Base-by-base conservation (phyloP, 2,797 vertebrate genomes). In the Lagocephalus sceleratus region DNA sequence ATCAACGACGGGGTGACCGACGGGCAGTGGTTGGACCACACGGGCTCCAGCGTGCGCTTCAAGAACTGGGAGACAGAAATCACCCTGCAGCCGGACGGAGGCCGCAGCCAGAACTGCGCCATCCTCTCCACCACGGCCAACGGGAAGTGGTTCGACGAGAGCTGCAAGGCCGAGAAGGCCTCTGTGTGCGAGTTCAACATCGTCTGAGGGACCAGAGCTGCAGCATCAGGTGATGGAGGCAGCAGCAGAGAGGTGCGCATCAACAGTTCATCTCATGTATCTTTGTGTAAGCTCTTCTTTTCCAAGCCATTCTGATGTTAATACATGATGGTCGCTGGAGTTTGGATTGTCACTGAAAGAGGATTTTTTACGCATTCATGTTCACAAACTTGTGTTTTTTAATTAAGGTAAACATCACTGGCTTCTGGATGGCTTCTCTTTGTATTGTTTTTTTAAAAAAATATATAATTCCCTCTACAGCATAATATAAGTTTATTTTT, bases 41-140 rank as follows among this genome's bases (percentile, higher is more conserved):
- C 90, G 0, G 93, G 94, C 0, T 68, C 72, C 60, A 66, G 14
- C 3, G 47, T 92, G 54, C 86, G 91, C 73, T 98, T 92, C 84
- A 94, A 94, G 85, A 95, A 97, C 89, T 98, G 97, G 97, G 96
- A 98, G 89, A 94, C 91, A 0, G 94, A 93, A 63, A 94, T 97
- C 86, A 98, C 96, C 25, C 78, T 83, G 63, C 96, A 99, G 87
- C 96, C 96, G 0, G 94, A 98, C 0, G 96, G 96, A 0, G 93
- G 93, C 3, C 93, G 87, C 51, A 57, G 68, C n/a, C 92, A 96
- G 71, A 97, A 98, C 87, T 99, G 97, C 0, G 96, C 89, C 0
- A 63, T 91, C 9, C 79, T 99, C 68, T 92, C 95, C 0, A 85
- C 79, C 35, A 84, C 86, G 0, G 91, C 94, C 52, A 75, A 86